These are phyloP conservation scores for Halocaridina rubra DNA, from an alignment of 2,888 invertebrate species.

Conservation along the genomic window DNA sequence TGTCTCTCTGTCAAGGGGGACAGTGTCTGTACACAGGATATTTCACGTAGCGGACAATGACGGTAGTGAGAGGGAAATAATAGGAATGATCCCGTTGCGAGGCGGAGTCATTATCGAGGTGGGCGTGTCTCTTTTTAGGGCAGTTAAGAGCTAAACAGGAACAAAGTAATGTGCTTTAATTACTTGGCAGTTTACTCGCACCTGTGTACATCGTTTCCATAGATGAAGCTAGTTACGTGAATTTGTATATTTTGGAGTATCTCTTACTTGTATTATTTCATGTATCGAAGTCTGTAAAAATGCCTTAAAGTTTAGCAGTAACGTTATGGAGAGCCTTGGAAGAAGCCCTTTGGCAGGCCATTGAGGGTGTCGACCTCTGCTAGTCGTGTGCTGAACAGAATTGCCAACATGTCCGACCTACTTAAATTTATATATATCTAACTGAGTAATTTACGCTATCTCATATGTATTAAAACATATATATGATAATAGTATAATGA, in stretches of 20 bases:
- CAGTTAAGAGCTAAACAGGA: too few species aligned
- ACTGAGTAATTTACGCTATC: not conserved
- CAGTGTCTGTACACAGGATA: constrained; percentile 10
- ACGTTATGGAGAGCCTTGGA: too few species aligned
- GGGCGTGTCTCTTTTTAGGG: constrained; percentile 30
- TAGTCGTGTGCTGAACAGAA: constrained; percentile 48
- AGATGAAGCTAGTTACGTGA: too few species aligned
- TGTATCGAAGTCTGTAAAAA: too few species aligned
- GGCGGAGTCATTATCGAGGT: constrained; percentile 31
- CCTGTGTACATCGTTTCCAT: too few species aligned
- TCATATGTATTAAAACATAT: not conserved
- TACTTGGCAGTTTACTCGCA: too few species aligned
- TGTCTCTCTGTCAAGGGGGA: not conserved
- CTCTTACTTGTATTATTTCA: too few species aligned
- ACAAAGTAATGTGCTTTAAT: too few species aligned
- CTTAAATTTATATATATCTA: not conserved
- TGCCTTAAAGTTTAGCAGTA: too few species aligned
- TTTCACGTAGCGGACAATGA: not conserved
- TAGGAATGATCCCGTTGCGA: constrained; percentile 24
- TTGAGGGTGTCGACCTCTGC: constrained; percentile 54
- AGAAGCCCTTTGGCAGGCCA: constrained; percentile 42
- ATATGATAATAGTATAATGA: too few species aligned
- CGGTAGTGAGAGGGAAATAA: not conserved
- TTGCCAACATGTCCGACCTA: constrained; percentile 56
- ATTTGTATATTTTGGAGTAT: too few species aligned